Evolutionary conservation across 2,797 vertebrate species (phyloP).

Genomic region (Siniperca scherzeri): DNA sequence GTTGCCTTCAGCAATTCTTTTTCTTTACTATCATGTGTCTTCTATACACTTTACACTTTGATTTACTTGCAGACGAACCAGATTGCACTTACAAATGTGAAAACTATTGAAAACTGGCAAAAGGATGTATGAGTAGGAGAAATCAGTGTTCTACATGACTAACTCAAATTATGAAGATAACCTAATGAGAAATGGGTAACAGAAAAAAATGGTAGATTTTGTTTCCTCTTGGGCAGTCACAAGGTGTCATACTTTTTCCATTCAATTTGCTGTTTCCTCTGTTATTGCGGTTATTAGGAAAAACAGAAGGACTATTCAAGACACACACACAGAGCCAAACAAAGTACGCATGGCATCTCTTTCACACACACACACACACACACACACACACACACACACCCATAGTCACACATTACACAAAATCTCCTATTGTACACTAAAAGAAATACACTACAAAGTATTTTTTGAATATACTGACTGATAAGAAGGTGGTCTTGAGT

Average conservation of each 20-base stretch:
- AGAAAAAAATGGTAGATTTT: slow-evolving; percentile 8
- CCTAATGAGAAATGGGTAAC: not conserved
- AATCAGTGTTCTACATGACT: not conserved
- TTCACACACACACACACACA: not conserved
- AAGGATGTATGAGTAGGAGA: not conserved
- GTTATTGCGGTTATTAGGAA: slow-evolving; percentile 23
- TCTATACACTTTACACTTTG: not conserved
- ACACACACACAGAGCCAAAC: slow-evolving; percentile 21
- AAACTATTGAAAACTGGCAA: not conserved
- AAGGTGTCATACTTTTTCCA: slow-evolving; percentile 41
- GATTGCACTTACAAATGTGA: not conserved
- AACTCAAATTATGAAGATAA: not conserved
- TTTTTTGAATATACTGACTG: slow-evolving; percentile 86
- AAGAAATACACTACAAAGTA: not conserved
- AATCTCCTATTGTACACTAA: not conserved
- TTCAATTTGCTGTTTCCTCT: slow-evolving; percentile 37
- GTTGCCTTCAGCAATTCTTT: slow-evolving; percentile 17
- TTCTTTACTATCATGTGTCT: not conserved
- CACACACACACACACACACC: not conserved
- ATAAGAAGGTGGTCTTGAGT: slow-evolving; percentile 95
- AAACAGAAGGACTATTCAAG: slow-evolving; percentile 51
- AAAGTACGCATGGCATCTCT: slow-evolving; percentile 13
- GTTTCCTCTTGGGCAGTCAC: slow-evolving; percentile 26
- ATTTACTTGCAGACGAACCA: not conserved
- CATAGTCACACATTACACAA: not conserved